These are phyloP conservation scores for Cyrtorhinus lividipennis DNA, from an alignment of 1,140 invertebrate species.

Conservation along the genomic window DNA sequence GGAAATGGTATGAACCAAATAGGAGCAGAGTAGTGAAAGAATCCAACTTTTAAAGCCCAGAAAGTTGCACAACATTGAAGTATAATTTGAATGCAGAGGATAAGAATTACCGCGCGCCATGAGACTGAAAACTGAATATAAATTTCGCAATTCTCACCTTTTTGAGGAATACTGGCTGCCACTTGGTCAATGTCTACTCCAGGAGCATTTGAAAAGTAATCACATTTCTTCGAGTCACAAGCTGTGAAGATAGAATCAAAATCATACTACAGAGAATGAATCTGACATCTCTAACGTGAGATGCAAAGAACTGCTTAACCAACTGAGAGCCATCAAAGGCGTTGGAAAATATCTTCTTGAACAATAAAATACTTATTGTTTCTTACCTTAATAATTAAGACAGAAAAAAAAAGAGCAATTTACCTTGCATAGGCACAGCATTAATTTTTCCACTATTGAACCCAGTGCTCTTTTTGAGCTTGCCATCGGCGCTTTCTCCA, in stretches of 20 bases:
- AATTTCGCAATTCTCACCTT: conserved; percentile 22
- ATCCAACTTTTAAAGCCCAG: no score
- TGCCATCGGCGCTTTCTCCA: not conserved
- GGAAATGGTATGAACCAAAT: conserved; percentile 5
- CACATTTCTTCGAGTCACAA: not conserved
- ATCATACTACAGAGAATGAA: not conserved
- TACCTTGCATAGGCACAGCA: not conserved
- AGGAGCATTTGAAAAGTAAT: conserved; percentile 15
- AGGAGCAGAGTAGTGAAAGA: no score
- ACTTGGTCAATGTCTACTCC: conserved; percentile 27
- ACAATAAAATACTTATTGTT: not conserved
- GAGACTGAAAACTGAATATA: not conserved
- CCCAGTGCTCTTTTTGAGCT: not conserved
- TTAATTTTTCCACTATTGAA: not conserved
- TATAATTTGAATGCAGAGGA: not conserved
- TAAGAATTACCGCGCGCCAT: not conserved
- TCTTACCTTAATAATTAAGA: not conserved
- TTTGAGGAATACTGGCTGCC: conserved; percentile 25
- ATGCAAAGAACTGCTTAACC: not conserved
- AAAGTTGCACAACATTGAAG: no score
- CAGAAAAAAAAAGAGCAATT: not conserved
- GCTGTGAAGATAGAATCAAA: not conserved
- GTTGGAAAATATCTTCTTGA: not conserved
- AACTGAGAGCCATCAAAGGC: not conserved
- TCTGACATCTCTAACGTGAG: not conserved